Base-by-base conservation (phyloP, 2,888 invertebrate species). In the Sisyra terminalis region DNA sequence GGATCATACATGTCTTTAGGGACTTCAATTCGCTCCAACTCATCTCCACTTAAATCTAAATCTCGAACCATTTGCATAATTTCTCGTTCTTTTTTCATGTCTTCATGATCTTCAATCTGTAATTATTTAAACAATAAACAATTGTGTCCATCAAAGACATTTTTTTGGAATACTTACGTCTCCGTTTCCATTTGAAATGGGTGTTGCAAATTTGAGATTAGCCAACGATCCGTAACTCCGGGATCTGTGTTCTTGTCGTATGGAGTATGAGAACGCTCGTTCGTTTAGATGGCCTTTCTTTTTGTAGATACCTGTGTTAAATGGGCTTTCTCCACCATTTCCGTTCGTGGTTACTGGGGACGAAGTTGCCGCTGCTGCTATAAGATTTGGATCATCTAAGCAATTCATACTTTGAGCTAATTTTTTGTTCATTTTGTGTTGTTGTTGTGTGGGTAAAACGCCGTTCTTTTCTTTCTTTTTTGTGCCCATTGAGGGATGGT, bases 31-130 rank as follows among this genome's bases (percentile, higher is more conserved):
- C 78, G 65, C 57, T 82, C 81, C 49, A 75, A 62, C 49, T 81
- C 78, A 46, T 86, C 85, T 1, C 82, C 82, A 37, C 80, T 79
- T 42, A 90, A 68, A 55, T 83, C 87, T 52, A 90, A 65, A 14
- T 88, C 90, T n/a, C 88, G 86, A 48, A 90, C 85, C 75, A 90
- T 76, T 65, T 90, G 90, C 64, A 88, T 85, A 50, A 90, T 88
- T 66, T 90, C 89, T 3, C 88, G 71, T 61, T 89, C 88, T 58
- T 89, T 88, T 60, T 89, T 87, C 58, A 83, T 69, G 56, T 84
- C 84, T 54, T 78, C 77, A 47, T 78, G 66, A 52, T 73, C 75
- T 63, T 74, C 74, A 58, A 72, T 70, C 73, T 73, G 63, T 47
- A 69, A 54, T 16, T 6, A 17, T 17, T 17, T 15, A 13, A 17